Base-by-base conservation (phyloP, 2,797 vertebrate species). In the Coregonus suidteri region DNA sequence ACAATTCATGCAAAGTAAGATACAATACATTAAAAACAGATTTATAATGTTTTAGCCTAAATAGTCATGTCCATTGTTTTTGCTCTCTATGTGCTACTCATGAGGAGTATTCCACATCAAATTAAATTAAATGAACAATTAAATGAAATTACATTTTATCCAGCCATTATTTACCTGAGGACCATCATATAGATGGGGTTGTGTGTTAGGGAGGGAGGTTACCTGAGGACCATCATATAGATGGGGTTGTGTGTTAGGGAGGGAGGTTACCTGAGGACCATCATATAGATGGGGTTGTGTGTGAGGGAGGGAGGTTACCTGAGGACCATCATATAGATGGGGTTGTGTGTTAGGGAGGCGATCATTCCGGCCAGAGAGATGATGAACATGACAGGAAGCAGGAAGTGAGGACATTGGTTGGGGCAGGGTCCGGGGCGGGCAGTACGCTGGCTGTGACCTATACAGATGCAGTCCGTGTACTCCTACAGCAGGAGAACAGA, bases 191-290 rank as follows among this genome's bases (percentile, higher is more conserved):
- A 47, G 41, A 47, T 47, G 41, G 7, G 41, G 82, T 18, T 59
- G 54, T 18, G 4, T 6, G 54, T 59, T 2, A 20, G 15, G 0
- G 5, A 54, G 53, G 4, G 16, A 18, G 5, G 91, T 89, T 90
- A 99, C 98, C 97, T 93, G 90, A 99, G 94, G 35, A 99, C 95
- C 97, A 98, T 98, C 97, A 99, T 99, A 92, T 99, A 99, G 79
- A 98, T 92, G 0, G 98, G 98, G 83, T 99, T 99, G 93, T 99
- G 97, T 71, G 95, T 94, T 75, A 97, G 73, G 77, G 96, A 96
- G 90, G 97, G n/a, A n/a, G n/a, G n/a, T 47, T 47, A 47, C 9
- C 41, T 47, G 9, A 47, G 41, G 41, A 47, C 41, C 41, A 47
- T 47, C 41, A 47, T 47, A 47, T 47, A 47, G 41, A 47, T 47